Evolutionary conservation across 2,797 vertebrate species (phyloP).

Genomic region (Mastacembelus armatus): DNA sequence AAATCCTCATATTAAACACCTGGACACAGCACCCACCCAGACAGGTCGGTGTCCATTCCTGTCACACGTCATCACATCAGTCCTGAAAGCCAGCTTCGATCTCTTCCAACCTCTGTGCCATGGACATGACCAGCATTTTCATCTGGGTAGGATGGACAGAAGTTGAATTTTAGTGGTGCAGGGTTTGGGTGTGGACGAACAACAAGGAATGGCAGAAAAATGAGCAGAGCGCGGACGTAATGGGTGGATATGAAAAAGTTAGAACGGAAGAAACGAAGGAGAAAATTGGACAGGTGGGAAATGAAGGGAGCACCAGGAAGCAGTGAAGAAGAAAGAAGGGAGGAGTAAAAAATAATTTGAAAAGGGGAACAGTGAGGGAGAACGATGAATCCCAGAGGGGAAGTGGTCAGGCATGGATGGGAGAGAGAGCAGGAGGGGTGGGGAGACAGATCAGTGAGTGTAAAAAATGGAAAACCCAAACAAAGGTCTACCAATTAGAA

Average conservation of each 20-base stretch:
- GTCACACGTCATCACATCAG: slow-evolving; percentile 33
- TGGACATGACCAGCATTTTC: slow-evolving; percentile 79
- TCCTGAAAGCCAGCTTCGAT: slow-evolving; percentile 76
- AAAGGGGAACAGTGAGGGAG: slow-evolving; percentile 30
- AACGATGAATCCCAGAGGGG: slow-evolving; percentile 49
- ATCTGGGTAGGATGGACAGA: slow-evolving; percentile 73
- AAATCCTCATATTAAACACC: slow-evolving; percentile 20
- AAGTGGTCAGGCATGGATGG: slow-evolving; percentile 59
- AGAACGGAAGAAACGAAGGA: slow-evolving; percentile 24
- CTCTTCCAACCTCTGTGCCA: slow-evolving; percentile 81
- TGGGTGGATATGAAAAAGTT: slow-evolving; percentile 9
- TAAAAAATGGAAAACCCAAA: slow-evolving; percentile 61
- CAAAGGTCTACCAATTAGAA: slow-evolving; percentile 62
- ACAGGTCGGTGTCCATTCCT: slow-evolving; percentile 17
- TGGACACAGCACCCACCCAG: slow-evolving; percentile 13
- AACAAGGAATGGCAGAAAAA: background rate
- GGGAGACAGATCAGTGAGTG: slow-evolving; percentile 65
- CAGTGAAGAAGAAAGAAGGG: slow-evolving; percentile 45
- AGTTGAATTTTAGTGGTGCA: slow-evolving; percentile 1
- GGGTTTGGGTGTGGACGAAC: background rate
- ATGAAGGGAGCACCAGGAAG: slow-evolving; percentile 56
- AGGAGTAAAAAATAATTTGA: slow-evolving; percentile 62
- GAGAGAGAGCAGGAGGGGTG: slow-evolving; percentile 1
- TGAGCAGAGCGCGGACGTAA: slow-evolving; percentile 1
- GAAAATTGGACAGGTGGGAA: slow-evolving; percentile 69